These are phyloP conservation scores for Sylvilagus floridanus DNA, from an alignment of 2,797 vertebrate species.

Conservation along the genomic window DNA sequence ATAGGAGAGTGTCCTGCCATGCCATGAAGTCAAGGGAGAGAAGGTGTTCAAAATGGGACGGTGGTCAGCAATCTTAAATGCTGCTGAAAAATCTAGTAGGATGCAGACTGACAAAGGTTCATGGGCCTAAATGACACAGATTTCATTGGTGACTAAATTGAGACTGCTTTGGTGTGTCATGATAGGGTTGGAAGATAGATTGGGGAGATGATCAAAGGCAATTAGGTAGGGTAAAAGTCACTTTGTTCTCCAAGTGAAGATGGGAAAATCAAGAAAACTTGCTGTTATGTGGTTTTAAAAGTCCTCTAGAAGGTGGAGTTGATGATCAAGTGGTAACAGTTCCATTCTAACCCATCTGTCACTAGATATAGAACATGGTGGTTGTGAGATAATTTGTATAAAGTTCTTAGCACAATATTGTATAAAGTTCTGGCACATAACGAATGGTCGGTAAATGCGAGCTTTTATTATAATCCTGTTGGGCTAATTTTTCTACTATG, in stretches of 20 bases:
- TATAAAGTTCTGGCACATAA: background rate
- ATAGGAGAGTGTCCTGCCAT: background rate
- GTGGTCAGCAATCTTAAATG: background rate
- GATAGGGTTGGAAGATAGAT: background rate
- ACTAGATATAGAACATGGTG: background rate
- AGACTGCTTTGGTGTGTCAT: background rate
- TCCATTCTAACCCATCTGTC: background rate
- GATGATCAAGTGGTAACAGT: background rate
- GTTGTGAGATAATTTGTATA: background rate
- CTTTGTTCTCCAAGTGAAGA: background rate
- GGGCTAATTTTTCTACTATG: background rate
- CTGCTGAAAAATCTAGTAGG: background rate
- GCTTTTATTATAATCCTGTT: background rate
- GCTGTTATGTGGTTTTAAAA: background rate
- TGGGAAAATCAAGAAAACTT: background rate
- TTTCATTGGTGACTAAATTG: background rate
- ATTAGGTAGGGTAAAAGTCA: background rate
- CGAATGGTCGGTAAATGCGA: background rate
- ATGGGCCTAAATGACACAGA: background rate
- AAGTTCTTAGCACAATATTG: background rate
- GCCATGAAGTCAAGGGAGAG: background rate
- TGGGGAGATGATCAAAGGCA: background rate
- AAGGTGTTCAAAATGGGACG: background rate
- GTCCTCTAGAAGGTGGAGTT: conserved; percentile 1
- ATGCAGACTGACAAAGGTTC: background rate